Evolutionary conservation across 2,888 invertebrate species (phyloP).

Genomic region (Deroplatys truncata): DNA sequence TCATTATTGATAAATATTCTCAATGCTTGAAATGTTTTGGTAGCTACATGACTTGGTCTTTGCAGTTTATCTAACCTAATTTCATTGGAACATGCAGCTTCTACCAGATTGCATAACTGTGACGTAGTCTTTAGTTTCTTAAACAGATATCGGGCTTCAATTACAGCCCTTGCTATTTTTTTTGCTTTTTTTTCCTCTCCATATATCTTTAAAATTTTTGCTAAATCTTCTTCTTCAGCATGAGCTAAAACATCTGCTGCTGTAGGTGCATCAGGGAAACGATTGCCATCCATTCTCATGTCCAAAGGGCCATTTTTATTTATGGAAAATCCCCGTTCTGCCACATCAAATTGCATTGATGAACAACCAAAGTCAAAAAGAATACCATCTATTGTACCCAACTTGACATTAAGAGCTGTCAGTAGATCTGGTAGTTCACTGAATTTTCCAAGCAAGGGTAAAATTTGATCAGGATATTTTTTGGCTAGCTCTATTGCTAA

Average conservation of each 20-base stretch:
- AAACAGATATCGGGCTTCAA: slow-evolving; percentile 75
- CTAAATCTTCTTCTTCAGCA: slow-evolving; percentile 72
- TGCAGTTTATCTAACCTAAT: slow-evolving; percentile 66
- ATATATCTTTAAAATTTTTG: slow-evolving; percentile 81
- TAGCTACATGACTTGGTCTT: slow-evolving; percentile 75
- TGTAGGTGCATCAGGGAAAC: slow-evolving; percentile 67
- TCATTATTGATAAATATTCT: slow-evolving; percentile 96
- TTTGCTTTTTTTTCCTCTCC: slow-evolving; percentile 87
- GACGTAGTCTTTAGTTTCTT: slow-evolving; percentile 74
- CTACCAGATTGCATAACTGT: slow-evolving; percentile 73
- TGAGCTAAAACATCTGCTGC: slow-evolving; percentile 83
- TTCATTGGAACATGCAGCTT: slow-evolving; percentile 55
- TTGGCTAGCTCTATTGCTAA: slow-evolving; percentile 61
- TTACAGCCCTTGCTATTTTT: slow-evolving; percentile 80
- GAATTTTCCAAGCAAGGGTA: slow-evolving; percentile 81
- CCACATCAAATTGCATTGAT: slow-evolving; percentile 88
- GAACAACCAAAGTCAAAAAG: slow-evolving; percentile 93
- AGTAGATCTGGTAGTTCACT: slow-evolving; percentile 77
- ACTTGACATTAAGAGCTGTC: slow-evolving; percentile 52
- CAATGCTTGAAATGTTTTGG: slow-evolving; percentile 89
- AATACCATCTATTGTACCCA: slow-evolving; percentile 75
- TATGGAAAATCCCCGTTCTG: slow-evolving; percentile 80
- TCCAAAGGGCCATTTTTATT: slow-evolving; percentile 84
- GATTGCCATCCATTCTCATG: slow-evolving; percentile 89
- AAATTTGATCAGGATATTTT: slow-evolving; percentile 65